Base-by-base conservation (phyloP, 2,113 vertebrate species). In the Baryphthengus martii region DNA sequence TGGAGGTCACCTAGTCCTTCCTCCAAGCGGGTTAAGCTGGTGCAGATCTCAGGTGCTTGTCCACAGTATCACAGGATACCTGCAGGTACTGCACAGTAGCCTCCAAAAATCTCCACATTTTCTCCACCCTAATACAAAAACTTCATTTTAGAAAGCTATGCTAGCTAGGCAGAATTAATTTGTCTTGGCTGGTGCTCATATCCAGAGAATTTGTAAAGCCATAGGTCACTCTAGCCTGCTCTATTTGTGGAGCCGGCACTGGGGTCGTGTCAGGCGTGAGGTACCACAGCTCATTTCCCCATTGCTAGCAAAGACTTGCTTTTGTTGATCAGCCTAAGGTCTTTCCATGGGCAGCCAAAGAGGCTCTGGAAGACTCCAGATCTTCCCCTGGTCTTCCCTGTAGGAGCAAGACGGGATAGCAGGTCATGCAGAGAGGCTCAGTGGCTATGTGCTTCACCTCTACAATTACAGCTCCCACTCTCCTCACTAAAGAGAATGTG, bases 101-200 rank as follows among this genome's bases (percentile, higher is more conserved):
- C 62, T 87, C 50, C n/a, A 15, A n/a, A n/a, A 25, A 55, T 11
- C 37, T 9, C 71, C 33, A 40, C 56, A n/a, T 17, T 89, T 93
- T 94, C 89, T 93, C 76, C 39, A 83, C 52, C 70, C 76, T 95
- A 79, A 75, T 95, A 95, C 89, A 94, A 82, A 96, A 77, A 72
- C 24, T 91, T 89, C 85, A 50, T 62, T 50, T 88, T 42, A 42
- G 53, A 50, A 73, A 75, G 39, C 16, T 29, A 35, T 85, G 70
- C 52, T 70, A 2, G 76, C 77, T 74, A 62, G 21, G 26, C 53
- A 88, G 47, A 49, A 39, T 58, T 61, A 0, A 9, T 85, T 94
- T 95, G 25, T 86, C 71, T 89, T 93, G 95, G 63, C 79, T 80
- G 44, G 40, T 76, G 62, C 62, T 85, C 20, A 9, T 11, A n/a